These are phyloP conservation scores for Pterostichus niger DNA, from an alignment of 2,888 invertebrate genomes.

Conservation along the genomic window DNA sequence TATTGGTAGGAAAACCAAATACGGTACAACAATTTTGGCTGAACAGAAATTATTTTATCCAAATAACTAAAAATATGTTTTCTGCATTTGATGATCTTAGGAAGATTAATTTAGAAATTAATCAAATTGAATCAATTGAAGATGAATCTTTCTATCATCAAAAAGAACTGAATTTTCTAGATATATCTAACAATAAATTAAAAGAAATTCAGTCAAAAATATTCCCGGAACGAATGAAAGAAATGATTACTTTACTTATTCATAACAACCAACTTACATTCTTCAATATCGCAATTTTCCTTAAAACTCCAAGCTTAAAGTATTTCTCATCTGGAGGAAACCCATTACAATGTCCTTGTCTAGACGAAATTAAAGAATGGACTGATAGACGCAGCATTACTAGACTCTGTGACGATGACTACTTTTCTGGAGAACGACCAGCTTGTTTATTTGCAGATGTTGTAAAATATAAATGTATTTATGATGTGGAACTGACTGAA, in stretches of 20 bases:
- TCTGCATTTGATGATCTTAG: neutral
- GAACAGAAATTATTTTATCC: constrained; percentile 8
- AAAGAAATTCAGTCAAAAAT: constrained; percentile 5
- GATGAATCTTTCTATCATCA: neutral
- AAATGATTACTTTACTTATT: neutral
- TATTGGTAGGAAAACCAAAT: constrained; percentile 14
- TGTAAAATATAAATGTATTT: neutral
- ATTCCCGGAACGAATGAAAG: constrained; percentile 14
- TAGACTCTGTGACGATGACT: constrained; percentile 30
- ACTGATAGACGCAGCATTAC: constrained; percentile 12
- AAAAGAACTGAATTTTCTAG: constrained; percentile 2
- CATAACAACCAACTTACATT: constrained; percentile 44
- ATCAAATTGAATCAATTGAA: constrained; percentile 33
- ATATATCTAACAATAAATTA: constrained; percentile 45
- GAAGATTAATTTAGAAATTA: constrained; percentile 30
- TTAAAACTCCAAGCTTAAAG: neutral
- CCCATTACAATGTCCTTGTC: constrained; percentile 52
- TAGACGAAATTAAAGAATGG: constrained; percentile 12
- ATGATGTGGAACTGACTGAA: constrained; percentile 5
- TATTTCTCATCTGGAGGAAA: constrained; percentile 48
- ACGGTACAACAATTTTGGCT: constrained; percentile 1
- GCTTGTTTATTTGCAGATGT: neutral
- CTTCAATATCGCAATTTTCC: constrained; percentile 12
- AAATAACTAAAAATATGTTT: constrained; percentile 1
- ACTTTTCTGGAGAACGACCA: constrained; percentile 29